Conservation (phyloP, 2,113 vertebrate species). For the Oceanites oceanicus region DNA sequence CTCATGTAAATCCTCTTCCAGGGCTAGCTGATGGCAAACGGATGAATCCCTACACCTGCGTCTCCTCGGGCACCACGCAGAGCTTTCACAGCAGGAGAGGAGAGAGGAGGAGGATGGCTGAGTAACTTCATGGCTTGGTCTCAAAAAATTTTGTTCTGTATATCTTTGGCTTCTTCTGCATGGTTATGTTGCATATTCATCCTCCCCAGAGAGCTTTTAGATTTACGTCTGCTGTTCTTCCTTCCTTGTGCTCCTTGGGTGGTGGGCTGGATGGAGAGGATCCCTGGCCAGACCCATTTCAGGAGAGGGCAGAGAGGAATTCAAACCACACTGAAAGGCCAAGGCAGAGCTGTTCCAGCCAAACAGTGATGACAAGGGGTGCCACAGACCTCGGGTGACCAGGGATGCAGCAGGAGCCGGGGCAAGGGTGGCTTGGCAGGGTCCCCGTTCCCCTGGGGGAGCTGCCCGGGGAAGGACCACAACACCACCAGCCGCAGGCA, state of each 20-base stretch:
- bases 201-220: background rate
- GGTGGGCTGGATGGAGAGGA: background rate
- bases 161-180: background rate
- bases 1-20: background rate
- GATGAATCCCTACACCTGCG: background rate
- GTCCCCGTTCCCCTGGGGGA: background rate
- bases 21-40: background rate
- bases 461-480: background rate
- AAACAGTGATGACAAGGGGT: background rate
- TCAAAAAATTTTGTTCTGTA: background rate
- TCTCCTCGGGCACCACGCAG: background rate
- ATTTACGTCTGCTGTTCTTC: background rate
- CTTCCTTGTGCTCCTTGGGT: background rate
- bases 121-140: background rate
- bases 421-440: background rate
- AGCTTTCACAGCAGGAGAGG: background rate
- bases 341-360: background rate
- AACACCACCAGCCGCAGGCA: background rate
- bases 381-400: background rate
- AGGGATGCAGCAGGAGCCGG: background rate
- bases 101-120: background rate
- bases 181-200: background rate
- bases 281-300: background rate
- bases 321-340: background rate
- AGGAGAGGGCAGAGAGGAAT: background rate